Conservation (phyloP, 2,888 invertebrate species). For the Auanema freiburgensis region DNA sequence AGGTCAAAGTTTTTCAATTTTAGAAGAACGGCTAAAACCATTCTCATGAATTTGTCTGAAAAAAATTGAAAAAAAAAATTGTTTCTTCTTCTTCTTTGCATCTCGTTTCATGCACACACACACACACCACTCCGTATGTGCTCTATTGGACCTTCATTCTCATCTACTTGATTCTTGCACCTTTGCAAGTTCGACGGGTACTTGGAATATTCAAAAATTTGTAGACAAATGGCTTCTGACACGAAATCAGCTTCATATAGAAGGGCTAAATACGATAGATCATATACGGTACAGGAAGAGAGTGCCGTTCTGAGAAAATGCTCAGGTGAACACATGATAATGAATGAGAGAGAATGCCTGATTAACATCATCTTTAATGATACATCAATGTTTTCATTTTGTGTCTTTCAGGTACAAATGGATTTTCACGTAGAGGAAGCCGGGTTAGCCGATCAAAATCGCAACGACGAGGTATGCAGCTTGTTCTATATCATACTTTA, state of each 20-base stretch:
- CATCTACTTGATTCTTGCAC: no score
- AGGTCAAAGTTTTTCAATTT: no score
- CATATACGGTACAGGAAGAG: slow-evolving; percentile 33
- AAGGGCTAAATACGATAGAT: slow-evolving; percentile 31
- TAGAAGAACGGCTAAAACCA: no score
- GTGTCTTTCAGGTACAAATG: slow-evolving; percentile 30
- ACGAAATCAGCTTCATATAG: slow-evolving; percentile 7
- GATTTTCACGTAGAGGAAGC: slow-evolving; percentile 31
- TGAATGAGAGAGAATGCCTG: slow-evolving; percentile 1
- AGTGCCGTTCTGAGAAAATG: slow-evolving; percentile 9
- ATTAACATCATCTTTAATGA: not conserved
- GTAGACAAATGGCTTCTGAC: no score
- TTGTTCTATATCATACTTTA: not conserved
- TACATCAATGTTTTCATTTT: not conserved
- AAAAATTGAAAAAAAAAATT: no score
- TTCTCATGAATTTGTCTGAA: no score
- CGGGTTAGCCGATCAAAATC: slow-evolving; percentile 39
- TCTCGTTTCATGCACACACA: no score
- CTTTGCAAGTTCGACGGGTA: no score
- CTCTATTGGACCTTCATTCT: no score
- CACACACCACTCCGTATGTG: no score
- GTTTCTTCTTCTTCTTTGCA: no score
- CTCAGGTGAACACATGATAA: slow-evolving; percentile 13
- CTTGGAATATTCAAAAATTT: no score
- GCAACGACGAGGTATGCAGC: slow-evolving; percentile 34